phyloP scores from a whole-genome alignment of 2,113 vertebrate species.

The Mastomys coucha region DNA sequence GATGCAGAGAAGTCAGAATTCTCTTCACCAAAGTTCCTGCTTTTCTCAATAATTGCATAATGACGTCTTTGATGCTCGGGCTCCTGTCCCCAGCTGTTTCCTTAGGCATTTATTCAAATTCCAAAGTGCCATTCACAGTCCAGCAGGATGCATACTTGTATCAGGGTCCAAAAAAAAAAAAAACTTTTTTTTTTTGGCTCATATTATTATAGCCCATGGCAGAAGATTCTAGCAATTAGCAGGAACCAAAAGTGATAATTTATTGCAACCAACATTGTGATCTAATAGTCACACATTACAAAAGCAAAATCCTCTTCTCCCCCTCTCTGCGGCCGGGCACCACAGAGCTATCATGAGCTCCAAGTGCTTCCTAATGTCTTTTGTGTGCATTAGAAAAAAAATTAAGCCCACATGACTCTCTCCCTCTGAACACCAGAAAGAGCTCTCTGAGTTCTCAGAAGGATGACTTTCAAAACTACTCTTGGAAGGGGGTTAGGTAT shows the following conservation, averaged over 20 bases:
- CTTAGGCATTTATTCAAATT: slow-evolving; percentile 74
- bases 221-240: slow-evolving; percentile 82
- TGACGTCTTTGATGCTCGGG: slow-evolving; percentile 72
- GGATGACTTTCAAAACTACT: slow-evolving; percentile 53
- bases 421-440: slow-evolving; percentile 79
- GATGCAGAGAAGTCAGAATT: slow-evolving; percentile 37
- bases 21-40: slow-evolving; percentile 12
- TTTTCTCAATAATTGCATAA: slow-evolving; percentile 67
- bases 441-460: slow-evolving; percentile 64
- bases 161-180: slow-evolving; percentile 48
- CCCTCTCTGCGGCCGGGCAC: slow-evolving; percentile 13
- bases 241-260: slow-evolving; percentile 77
- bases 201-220: slow-evolving; percentile 57
- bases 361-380: slow-evolving; percentile 52
- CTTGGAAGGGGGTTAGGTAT: slow-evolving; percentile 11
- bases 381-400: slow-evolving; percentile 77
- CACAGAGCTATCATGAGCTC: slow-evolving; percentile 40
- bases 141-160: slow-evolving; percentile 60
- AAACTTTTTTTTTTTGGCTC: slow-evolving; percentile 24
- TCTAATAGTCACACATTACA: slow-evolving; percentile 71
- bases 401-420: slow-evolving; percentile 65
- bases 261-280: slow-evolving; percentile 73
- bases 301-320: slow-evolving; percentile 76
- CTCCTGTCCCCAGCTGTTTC: slow-evolving; percentile 70
- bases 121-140: slow-evolving; percentile 45